Percentiles rank a stretch among this genome's conserved stretches.
Evolutionary conservation across 1,140 invertebrate genomes (phyloP).

Genomic region (Ephestia elutella): DNA sequence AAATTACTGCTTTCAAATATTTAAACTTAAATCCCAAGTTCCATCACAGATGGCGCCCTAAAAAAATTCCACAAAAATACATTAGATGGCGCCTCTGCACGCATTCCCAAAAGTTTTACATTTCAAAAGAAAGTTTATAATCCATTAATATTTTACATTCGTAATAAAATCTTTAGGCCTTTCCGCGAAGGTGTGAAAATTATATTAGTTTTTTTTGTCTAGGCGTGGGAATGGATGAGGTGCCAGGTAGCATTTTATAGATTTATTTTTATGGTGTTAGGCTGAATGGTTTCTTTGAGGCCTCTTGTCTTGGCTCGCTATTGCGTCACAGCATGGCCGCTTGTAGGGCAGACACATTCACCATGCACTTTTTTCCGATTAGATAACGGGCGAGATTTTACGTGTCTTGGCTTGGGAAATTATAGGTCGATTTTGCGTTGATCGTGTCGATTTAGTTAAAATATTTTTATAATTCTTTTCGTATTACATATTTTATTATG

Average conservation of each 20-base stretch:
- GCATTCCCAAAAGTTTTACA: constrained; percentile 14
- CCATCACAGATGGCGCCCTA: constrained; percentile 22
- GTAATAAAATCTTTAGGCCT: constrained; percentile 62
- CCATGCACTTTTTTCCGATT: constrained; percentile 3
- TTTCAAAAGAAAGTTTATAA: constrained; percentile 43
- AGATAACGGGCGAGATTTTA: background rate
- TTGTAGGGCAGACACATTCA: constrained; percentile 6
- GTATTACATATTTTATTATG: too few species aligned
- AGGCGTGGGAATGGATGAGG: constrained; percentile 58
- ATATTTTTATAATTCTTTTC: too few species aligned
- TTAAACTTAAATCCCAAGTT: background rate
- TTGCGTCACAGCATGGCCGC: constrained; percentile 37
- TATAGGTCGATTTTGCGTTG: too few species aligned
- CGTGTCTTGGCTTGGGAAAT: background rate
- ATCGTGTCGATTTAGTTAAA: too few species aligned
- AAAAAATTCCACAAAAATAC: background rate
- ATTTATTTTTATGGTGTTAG: constrained; percentile 20
- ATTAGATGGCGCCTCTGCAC: constrained; percentile 38
- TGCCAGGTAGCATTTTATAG: constrained; percentile 43
- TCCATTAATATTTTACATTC: constrained; percentile 65
- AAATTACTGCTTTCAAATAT: too few species aligned
- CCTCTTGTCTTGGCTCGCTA: constrained; percentile 17
- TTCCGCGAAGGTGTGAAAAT: constrained; percentile 71
- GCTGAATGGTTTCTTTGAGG: background rate
- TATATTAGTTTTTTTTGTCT: constrained; percentile 49